These are phyloP conservation scores for Myodes glareolus DNA, from an alignment of 2,113 vertebrate species.

Conservation along the genomic window DNA sequence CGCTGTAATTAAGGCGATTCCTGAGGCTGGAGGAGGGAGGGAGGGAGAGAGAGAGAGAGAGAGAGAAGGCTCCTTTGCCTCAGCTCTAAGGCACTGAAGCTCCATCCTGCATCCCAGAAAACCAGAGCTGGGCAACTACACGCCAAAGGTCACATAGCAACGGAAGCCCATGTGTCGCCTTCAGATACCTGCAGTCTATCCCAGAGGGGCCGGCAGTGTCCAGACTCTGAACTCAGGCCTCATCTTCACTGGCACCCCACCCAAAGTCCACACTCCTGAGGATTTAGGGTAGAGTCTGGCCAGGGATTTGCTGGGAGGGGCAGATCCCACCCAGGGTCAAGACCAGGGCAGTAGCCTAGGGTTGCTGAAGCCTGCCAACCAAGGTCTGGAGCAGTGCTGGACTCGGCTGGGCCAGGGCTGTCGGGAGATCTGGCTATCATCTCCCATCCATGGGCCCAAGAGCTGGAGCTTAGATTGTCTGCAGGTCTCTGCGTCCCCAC, in stretches of 20 bases:
- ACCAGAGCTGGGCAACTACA: not conserved
- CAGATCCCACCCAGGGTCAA: slow-evolving; percentile 37
- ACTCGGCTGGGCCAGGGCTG: not conserved
- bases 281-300: slow-evolving; percentile 44
- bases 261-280: slow-evolving; percentile 68
- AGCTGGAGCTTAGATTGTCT: not conserved
- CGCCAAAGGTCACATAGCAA: not conserved
- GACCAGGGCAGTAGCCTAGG: slow-evolving; percentile 43
- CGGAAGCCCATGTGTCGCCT: rapidly evolving
- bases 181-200: not conserved
- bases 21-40: slow-evolving; percentile 67
- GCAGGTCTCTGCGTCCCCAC: not conserved
- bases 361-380: not conserved
- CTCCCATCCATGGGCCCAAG: not conserved
- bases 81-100: not conserved
- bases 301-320: slow-evolving; percentile 28
- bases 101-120: not conserved
- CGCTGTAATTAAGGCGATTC: slow-evolving; percentile 76
- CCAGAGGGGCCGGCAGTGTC: not conserved
- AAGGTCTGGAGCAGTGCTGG: not conserved
- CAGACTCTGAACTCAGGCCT: not conserved
- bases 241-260: not conserved
- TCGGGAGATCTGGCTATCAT: not conserved
- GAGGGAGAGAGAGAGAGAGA: slow-evolving; percentile 42
- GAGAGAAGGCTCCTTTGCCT: not conserved